Percentiles rank a stretch among this genome's conserved stretches.
These are phyloP conservation scores for Stomatorhinus walkeri DNA, from an alignment of 2,797 vertebrate species.

Conservation along the genomic window DNA sequence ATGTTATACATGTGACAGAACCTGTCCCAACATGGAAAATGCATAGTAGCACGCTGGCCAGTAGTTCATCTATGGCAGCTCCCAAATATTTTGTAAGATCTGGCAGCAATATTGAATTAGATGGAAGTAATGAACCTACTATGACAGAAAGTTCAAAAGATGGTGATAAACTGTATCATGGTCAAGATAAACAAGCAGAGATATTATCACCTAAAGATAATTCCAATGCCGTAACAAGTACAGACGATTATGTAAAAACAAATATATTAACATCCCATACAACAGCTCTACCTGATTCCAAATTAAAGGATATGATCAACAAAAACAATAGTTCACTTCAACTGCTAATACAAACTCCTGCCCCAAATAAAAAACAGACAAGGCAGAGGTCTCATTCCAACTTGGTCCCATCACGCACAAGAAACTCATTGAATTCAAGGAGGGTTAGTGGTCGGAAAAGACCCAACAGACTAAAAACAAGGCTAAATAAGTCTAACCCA, in stretches of 20 bases:
- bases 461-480: conserved; percentile 61
- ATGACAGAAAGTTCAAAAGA: conserved; percentile 31
- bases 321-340: conserved; percentile 26
- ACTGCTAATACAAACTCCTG: conserved; percentile 23
- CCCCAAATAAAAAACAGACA: conserved; percentile 21
- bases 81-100: conserved; percentile 15
- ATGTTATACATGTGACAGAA: conserved; percentile 28
- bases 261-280: conserved; percentile 19
- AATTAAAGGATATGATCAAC: conserved; percentile 25
- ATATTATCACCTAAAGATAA: conserved; percentile 28
- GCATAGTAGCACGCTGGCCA: conserved; percentile 38
- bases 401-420: conserved; percentile 14
- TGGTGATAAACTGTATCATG: conserved; percentile 28
- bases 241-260: conserved; percentile 30
- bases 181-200: conserved; percentile 29
- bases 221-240: conserved; percentile 21
- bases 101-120: conserved; percentile 29
- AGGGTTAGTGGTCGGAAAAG: conserved; percentile 59
- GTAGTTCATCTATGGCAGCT: conserved; percentile 28
- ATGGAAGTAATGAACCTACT: background rate
- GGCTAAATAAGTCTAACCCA: conserved; percentile 39
- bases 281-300: conserved; percentile 6
- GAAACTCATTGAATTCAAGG: conserved; percentile 42
- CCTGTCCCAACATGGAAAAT: conserved; percentile 33
- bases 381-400: conserved; percentile 24